These are phyloP conservation scores for cattle (Bos taurus) DNA, from an alignment of 2,113 vertebrate genomes.

Conservation along the genomic window DNA sequence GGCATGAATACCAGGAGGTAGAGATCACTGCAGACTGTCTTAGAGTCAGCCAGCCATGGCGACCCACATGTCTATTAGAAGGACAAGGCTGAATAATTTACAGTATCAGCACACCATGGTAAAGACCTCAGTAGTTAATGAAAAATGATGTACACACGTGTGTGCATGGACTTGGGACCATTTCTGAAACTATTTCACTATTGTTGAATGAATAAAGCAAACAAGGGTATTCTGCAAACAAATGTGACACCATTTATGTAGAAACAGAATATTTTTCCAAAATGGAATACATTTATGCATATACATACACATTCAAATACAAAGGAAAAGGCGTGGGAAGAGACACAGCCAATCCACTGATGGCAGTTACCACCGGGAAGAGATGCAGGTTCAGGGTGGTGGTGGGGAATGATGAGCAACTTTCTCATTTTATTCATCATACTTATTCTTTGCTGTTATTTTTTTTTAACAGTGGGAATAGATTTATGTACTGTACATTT, in stretches of 20 bases:
- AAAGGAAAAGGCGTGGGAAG: background rate
- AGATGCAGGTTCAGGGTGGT: background rate
- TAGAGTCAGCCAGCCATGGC: background rate
- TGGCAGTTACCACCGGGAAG: background rate
- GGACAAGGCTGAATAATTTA: background rate
- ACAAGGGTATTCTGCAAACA: background rate
- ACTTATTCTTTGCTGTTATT: background rate
- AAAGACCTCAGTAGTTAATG: background rate
- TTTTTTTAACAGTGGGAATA: background rate
- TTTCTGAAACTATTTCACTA: background rate
- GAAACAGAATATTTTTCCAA: background rate
- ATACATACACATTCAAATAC: background rate
- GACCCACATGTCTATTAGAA: background rate
- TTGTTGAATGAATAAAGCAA: background rate
- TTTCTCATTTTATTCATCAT: background rate
- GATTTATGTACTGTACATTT: background rate
- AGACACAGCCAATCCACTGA: background rate
- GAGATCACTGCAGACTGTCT: background rate
- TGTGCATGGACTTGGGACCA: background rate
- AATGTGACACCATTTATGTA: background rate
- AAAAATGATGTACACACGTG: background rate
- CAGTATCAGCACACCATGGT: background rate
- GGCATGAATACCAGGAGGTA: background rate
- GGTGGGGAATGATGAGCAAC: background rate
- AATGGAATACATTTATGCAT: background rate